Evolutionary conservation across 2,888 invertebrate species (phyloP), one percentile per base, ranked within the genome.

Genomic region (Tenthredo mesomela): DNA sequence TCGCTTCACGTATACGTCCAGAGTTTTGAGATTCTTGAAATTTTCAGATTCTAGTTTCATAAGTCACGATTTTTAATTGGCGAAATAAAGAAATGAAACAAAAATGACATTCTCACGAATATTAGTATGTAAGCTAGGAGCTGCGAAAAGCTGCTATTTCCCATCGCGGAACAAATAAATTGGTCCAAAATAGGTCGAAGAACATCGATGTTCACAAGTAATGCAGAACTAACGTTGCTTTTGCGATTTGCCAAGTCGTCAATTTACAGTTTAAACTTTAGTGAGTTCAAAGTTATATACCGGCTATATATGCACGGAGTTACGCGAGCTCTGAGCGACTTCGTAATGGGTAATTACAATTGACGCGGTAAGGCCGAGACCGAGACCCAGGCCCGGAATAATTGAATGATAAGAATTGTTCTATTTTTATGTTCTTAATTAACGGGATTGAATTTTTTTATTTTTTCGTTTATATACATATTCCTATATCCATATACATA

Each of bases 291-390:
- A 67, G 67, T 67, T 67, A 33, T 67, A 33, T 67, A 67, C 67
- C 29, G 6, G 67, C 12, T 33, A 67, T 37, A 7, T 37, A 37
- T 67, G 67, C 29, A 67, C 33, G 67, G 33, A 33, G 67, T 67
- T 73, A 40, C 40, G 71, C 40, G 71, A 73, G 40, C 71, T 73
- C 43, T 21, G 40, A 73, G 43, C 71, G 43, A 73, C 71, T 43
- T 43, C 40, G 37, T 73, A 73, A 73, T 43, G 71, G 71, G n/a
- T 43, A 43, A 73, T 73, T 73, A 73, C 71, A 73, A 73, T 73
- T 73, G 43, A 67, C 67, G 67, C 67, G 29, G 67, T 67, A 67
- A 67, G 5, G 33, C 67, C 33, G 33, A 29, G 29, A 33, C 67
- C 67, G 18, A 33, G 18, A 21, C 25, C 33, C 25, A 61, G 25